Evolutionary conservation across 2,797 vertebrate species (phyloP), one percentile per base, ranked within the genome.

Genomic region (Aldrovandia affinis): DNA sequence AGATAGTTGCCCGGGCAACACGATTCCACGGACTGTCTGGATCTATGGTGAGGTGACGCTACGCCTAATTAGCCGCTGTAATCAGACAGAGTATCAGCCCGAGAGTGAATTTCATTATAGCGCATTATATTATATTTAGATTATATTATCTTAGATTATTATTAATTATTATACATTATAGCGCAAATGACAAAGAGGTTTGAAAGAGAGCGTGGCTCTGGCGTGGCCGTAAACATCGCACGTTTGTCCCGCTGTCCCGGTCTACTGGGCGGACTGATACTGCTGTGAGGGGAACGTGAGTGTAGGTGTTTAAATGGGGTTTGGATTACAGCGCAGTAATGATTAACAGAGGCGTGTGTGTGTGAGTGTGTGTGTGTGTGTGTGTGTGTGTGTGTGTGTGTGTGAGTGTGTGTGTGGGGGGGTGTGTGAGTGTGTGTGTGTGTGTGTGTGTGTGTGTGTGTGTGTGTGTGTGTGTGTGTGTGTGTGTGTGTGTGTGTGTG

Each of bases 181-280:
- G 73, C 47, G 39, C 39, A 77, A 44, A 77, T 77, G 33, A 77
- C 73, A 77, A 44, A 77, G 33, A 20, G 44, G 44, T 77, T 25
- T 2, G 47, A 12, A n/a, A 77, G 25, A 20, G 18, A 47, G 42
- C 20, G 2, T 28, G 22, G 33, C 15, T 42, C 22, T 20, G 42
- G 22, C 47, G 73, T 44, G 73, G 68, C 68, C 68, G 33, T 47
- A 8, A 47, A 39, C 68, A 73, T 6, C 18, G 10, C 12, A 77
- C 73, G 39, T 77, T 77, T 77, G 42, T 5, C 42, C 22, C 14
- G 14, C 20, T 47, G 22, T 47, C 3, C 42, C n/a, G 15, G 15
- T 57, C 55, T 20, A 20, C 12, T 2, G 7, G 42, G 25, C 42
- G 47, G 73, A 77, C 47, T 77, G 73, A 77, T 77, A n/a, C n/a